Base-by-base conservation (phyloP, 1,140 invertebrate genomes). In the Hetaerina americana region DNA sequence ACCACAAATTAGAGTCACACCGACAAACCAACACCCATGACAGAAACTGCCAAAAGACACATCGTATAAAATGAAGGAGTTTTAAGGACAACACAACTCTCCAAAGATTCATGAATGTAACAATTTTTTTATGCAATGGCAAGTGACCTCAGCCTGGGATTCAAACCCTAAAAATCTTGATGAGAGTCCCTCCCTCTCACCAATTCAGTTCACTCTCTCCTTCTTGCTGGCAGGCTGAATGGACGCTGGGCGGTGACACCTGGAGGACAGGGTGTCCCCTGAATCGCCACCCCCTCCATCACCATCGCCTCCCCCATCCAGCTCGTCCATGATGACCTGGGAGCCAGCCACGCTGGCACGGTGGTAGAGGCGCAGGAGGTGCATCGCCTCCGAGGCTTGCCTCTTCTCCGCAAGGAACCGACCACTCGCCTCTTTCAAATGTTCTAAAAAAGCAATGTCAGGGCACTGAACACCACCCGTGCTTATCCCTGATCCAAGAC, bases 331-430 rank as follows among this genome's bases (percentile, higher is more conserved):
- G 2, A 57, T 57, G 22, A 57, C 40, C 22, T 57, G 40, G 22
- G 2, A 18, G 40, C 40, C 40, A 1, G 40, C 40, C 15, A 57
- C 40, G 10, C 40, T 57, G 40, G 40, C 40, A 5, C 40, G 2
- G 40, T 79, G 76, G 74, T 84, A 85, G 75, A 85, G 80, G 77
- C 84, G 83, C 75, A 93, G 80, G 76, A 93, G 82, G 80, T 91
- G 90, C 85, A 93, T 86, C 25, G 91, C 91, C 81, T 92, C 91
- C 78, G 92, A 89, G 27, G 90, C 91, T 82, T 92, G 90, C 66
- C 91, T 85, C 79, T 92, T 92, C 75, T 92, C 91, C 75, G 88
- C 85, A 31, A 92, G 82, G 78, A 87, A 92, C 83, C 91, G 85
- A 77, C 90, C 89, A 74, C 91, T 92, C 28, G 89, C 89, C 83